These are phyloP conservation scores for Vulpes vulpes DNA, from an alignment of 2,113 vertebrate species.

Conservation along the genomic window DNA sequence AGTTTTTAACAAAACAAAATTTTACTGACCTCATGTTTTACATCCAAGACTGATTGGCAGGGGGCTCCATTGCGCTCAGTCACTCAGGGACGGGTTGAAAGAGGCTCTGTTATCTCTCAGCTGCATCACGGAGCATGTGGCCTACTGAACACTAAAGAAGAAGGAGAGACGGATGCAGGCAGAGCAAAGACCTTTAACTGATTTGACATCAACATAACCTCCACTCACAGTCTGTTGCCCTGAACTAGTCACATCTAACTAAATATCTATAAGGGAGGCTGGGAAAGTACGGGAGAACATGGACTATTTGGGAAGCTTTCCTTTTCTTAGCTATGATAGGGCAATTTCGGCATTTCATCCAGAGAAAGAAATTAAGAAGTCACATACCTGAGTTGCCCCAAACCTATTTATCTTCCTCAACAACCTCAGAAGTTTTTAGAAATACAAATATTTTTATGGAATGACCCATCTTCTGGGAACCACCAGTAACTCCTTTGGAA, in stretches of 20 bases:
- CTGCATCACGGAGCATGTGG: background rate
- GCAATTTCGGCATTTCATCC: background rate
- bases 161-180: background rate
- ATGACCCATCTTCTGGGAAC: background rate
- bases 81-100: background rate
- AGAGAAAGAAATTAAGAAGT: background rate
- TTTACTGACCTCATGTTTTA: background rate
- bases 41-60: background rate
- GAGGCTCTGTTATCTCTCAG: background rate
- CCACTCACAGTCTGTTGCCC: background rate
- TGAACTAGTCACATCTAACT: background rate
- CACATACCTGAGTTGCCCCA: background rate
- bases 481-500: background rate
- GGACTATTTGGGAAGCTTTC: background rate
- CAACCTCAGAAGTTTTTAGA: constrained; percentile 15
- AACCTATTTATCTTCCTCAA: constrained; percentile 36
- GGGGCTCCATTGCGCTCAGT: background rate
- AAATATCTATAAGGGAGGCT: background rate
- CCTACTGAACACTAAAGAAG: background rate
- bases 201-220: background rate
- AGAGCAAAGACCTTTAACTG: background rate
- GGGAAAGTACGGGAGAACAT: no score
- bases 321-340: background rate
- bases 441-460: constrained; percentile 33
- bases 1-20: background rate